These are phyloP conservation scores for Trissolcus japonicus DNA, from an alignment of 2,888 invertebrate genomes.

Conservation along the genomic window DNA sequence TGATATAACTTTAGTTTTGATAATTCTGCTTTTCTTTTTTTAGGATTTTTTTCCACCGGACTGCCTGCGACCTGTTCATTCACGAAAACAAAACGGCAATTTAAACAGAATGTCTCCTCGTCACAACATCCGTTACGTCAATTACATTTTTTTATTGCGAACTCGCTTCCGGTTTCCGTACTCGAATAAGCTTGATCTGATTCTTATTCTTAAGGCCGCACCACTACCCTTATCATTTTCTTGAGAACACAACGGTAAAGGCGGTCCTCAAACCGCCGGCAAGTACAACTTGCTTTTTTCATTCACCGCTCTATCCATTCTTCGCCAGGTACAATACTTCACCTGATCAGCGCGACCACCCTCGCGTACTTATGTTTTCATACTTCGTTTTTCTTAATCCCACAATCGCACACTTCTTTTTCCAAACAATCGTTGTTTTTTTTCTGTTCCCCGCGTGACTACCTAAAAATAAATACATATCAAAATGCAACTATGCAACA, in stretches of 20 bases:
- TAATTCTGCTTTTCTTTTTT: too few species aligned
- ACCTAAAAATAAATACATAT: too few species aligned
- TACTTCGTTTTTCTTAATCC: slow-evolving; percentile 5
- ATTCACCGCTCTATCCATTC: slow-evolving; percentile 62
- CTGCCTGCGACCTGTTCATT: too few species aligned
- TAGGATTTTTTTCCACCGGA: too few species aligned
- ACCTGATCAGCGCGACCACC: slow-evolving; percentile 70
- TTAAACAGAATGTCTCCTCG: not conserved
- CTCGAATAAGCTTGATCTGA: not conserved
- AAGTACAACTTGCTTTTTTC: slow-evolving; percentile 66
- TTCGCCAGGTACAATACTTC: slow-evolving; percentile 68
- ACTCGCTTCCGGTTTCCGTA: too few species aligned
- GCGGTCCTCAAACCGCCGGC: slow-evolving; percentile 59
- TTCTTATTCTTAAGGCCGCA: slow-evolving; percentile 1
- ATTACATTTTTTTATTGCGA: slow-evolving; percentile 19
- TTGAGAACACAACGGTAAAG: slow-evolving; percentile 30
- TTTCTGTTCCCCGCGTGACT: not conserved
- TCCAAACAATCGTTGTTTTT: not conserved
- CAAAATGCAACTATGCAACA: too few species aligned
- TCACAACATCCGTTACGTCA: slow-evolving; percentile 1
- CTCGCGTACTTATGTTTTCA: slow-evolving; percentile 65
- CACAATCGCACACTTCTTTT: not conserved
- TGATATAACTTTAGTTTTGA: too few species aligned
- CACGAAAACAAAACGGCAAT: too few species aligned
- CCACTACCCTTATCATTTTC: slow-evolving; percentile 13